Conservation (phyloP, 2,113 vertebrate species). For the Neotragus pygmaeus region DNA sequence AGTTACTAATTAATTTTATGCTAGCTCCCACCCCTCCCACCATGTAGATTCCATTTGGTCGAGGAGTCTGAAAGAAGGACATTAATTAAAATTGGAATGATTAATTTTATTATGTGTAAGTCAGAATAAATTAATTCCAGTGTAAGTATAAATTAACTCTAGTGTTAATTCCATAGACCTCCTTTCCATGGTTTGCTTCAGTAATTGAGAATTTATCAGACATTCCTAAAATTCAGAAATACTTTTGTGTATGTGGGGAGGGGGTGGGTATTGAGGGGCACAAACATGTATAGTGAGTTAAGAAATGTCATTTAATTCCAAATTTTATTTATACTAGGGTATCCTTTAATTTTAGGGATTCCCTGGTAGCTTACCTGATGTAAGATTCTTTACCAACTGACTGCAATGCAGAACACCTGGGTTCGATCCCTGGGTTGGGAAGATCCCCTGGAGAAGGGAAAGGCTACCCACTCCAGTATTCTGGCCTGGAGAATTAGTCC, state of each 20-base stretch:
- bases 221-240: conserved; percentile 21
- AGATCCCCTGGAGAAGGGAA: neutral
- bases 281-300: neutral
- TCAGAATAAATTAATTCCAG: conserved; percentile 60
- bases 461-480: neutral
- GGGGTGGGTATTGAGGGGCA: neutral
- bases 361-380: neutral
- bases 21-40: neutral
- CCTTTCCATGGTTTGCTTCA: neutral
- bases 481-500: neutral
- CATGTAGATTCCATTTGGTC: neutral
- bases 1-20: conserved; percentile 31
- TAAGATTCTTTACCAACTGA: too few species aligned
- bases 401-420: neutral
- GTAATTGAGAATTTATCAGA: conserved; percentile 30
- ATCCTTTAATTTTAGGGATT: neutral
- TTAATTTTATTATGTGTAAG: conserved; percentile 60
- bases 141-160: conserved; percentile 57
- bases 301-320: neutral
- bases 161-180: conserved; percentile 21
- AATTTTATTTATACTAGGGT: neutral
- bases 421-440: neutral
- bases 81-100: conserved; percentile 64
- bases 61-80: conserved; percentile 50
- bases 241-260: neutral